Conservation (phyloP, 2,113 vertebrate species). For the Holacanthus passer region DNA sequence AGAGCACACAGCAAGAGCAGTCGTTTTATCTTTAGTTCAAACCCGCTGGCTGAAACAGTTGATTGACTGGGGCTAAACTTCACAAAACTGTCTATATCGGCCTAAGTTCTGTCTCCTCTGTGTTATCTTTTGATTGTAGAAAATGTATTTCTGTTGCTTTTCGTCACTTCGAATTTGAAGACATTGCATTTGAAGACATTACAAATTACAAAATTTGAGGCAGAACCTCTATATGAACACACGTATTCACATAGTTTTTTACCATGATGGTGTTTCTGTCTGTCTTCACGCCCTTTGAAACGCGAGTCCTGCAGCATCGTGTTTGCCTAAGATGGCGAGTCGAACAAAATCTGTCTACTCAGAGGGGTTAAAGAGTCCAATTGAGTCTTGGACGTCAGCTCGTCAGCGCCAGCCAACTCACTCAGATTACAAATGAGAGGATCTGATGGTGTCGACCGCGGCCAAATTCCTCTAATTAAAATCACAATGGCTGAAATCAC, state of each 20-base stretch:
- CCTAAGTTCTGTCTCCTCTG: neutral
- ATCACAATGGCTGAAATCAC: slow-evolving; percentile 69
- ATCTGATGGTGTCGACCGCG: slow-evolving; percentile 64
- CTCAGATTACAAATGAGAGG: slow-evolving; percentile 73
- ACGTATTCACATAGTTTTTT: neutral
- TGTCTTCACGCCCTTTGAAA: slow-evolving; percentile 13
- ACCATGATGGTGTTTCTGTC: neutral
- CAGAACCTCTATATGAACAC: neutral
- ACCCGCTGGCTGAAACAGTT: slow-evolving; percentile 39
- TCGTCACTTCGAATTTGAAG: too few species aligned
- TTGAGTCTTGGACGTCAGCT: slow-evolving; percentile 68
- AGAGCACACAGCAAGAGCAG: slow-evolving; percentile 26
- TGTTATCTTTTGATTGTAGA: neutral
- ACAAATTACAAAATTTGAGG: neutral
- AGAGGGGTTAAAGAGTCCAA: slow-evolving; percentile 65
- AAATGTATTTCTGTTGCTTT: slow-evolving; percentile 1
- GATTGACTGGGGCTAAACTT: slow-evolving; percentile 28
- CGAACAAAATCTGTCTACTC: slow-evolving; percentile 50
- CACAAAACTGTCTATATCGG: slow-evolving; percentile 3
- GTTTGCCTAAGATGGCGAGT: slow-evolving; percentile 43
- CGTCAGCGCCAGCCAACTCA: slow-evolving; percentile 60
- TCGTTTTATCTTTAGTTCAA: slow-evolving; percentile 52
- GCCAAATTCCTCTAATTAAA: slow-evolving; percentile 78
- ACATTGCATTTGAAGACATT: too few species aligned
- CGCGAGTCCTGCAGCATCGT: neutral